These are phyloP conservation scores for Magallana nippona DNA, from an alignment of 2,888 invertebrate genomes.

Conservation along the genomic window DNA sequence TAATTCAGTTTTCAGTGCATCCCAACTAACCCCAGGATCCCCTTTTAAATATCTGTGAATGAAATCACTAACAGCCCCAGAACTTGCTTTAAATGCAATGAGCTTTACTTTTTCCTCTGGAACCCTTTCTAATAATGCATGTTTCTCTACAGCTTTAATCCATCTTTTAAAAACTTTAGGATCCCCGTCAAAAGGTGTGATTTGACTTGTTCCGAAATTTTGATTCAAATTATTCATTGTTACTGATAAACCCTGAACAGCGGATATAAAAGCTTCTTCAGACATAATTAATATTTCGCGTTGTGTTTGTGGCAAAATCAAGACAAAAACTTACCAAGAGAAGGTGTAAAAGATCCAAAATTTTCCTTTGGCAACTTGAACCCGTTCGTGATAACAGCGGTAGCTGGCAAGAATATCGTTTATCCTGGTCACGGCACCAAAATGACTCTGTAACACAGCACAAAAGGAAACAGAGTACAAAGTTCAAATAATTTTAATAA, in stretches of 20 bases:
- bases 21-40: conserved; percentile 21
- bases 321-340: no score
- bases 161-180: conserved; percentile 28
- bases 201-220: conserved; percentile 16
- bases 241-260: not conserved
- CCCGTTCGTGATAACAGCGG: no score
- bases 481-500: no score
- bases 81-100: conserved; percentile 38
- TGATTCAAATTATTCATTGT: conserved; percentile 16
- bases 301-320: no score
- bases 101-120: conserved; percentile 24
- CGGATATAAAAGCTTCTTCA: not conserved
- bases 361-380: no score
- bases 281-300: no score
- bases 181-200: conserved; percentile 25
- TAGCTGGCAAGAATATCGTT: no score
- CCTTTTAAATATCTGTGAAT: conserved; percentile 41
- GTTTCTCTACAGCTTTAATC: not conserved
- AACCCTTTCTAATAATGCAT: not conserved
- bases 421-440: no score
- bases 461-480: no score
- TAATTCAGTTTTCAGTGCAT: conserved; percentile 41
- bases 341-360: no score
- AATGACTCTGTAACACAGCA: no score
- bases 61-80: conserved; percentile 45